Evolutionary conservation across 1,140 invertebrate species (phyloP), one percentile per base, ranked within the genome.

Genomic region (Sweltsa coloradensis): DNA sequence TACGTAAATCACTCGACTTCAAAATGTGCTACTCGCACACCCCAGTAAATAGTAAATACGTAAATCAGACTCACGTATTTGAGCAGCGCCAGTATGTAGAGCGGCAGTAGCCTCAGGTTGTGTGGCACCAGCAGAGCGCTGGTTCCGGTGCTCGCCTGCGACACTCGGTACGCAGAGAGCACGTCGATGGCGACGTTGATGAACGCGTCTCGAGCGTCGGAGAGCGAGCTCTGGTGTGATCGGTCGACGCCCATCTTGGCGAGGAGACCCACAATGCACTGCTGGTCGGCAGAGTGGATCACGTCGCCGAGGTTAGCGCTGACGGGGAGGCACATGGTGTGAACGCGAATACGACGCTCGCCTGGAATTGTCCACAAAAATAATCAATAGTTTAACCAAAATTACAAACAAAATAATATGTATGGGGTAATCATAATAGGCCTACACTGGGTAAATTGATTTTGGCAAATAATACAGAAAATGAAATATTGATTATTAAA

Each of bases 221-320:
- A 75, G 55, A 98, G 66, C 31, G 83, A 89, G 9, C 88, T 85
- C 34, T 83, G 74, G 49, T 86, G 70, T 49, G 88, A 90, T 41
- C 91, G 75, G 64, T 99, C 96, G 19, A 96, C 93, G 55, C 84
- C 91, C 92, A 98, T 97, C 78, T 97, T 97, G 1, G 86, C 78
- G 19, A 98, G 70, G 37, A 99, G 66, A 31, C 89, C 89, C 29
- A 94, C 73, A 50, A 99, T 93, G 41, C 89, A 89, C 61, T 97
- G 85, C 58, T 96, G 86, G 67, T 99, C 95, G n/a, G 94, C 95
- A 9, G 83, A 76, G 58, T 87, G 77, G 55, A 96, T 74, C 13
- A 99, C 74, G 55, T 97, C 93, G 3, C 78, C 73, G 31, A 97
- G 60, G 56, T 79, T 90, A 19, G 76, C 75, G 0, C 83, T 83